These are phyloP conservation scores for pig (Sus scrofa) DNA, from an alignment of 2,113 vertebrate species.

Conservation along the genomic window DNA sequence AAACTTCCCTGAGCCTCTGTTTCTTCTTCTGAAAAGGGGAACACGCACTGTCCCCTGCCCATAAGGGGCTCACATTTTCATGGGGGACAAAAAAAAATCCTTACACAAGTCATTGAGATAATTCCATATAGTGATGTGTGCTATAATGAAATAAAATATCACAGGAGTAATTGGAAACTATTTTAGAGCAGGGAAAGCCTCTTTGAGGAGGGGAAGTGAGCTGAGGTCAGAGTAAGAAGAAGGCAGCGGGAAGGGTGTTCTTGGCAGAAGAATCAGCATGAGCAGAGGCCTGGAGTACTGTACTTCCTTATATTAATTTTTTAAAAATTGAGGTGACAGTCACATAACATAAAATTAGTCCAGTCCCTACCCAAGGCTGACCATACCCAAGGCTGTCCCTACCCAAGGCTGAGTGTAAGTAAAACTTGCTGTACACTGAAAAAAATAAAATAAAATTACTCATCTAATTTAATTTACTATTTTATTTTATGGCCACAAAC, in stretches of 20 bases:
- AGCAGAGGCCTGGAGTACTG: background rate
- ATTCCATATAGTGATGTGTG: background rate
- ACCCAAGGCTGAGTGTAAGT: too few relatives aligned
- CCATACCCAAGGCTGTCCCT: too few relatives aligned
- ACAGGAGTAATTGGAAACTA: too few relatives aligned
- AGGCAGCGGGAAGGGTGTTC: background rate
- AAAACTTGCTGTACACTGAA: too few relatives aligned
- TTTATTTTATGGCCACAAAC: too few relatives aligned
- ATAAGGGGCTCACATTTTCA: background rate
- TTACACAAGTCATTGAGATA: background rate
- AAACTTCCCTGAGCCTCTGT: background rate
- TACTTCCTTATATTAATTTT: background rate
- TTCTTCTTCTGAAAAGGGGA: background rate
- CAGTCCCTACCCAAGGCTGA: too few relatives aligned
- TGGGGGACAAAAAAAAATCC: background rate
- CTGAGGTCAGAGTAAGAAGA: background rate
- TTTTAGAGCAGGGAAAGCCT: background rate
- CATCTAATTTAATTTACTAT: too few relatives aligned
- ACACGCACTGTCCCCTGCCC: background rate
- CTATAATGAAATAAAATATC: background rate
- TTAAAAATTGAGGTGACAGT: background rate
- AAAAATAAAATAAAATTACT: too few relatives aligned
- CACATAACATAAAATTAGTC: background rate
- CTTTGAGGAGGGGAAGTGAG: background rate
- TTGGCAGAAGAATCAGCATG: background rate